A percentile compares a stretch with the other conserved stretches of the same genome.
These are phyloP conservation scores for Dendrolimus kikuchii DNA, from an alignment of 1,140 invertebrate genomes.

Conservation along the genomic window DNA sequence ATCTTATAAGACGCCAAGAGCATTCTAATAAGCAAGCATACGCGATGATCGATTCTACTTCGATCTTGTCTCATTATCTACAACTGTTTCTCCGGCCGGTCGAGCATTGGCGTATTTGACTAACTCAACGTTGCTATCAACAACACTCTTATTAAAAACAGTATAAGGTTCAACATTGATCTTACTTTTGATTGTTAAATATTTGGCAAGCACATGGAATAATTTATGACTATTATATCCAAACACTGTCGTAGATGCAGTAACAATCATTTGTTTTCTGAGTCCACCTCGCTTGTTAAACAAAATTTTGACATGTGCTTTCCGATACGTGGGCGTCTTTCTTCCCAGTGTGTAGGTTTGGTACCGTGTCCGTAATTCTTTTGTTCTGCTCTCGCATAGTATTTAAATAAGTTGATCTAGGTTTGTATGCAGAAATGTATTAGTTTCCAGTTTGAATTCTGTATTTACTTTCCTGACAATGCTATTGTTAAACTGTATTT, in stretches of 20 bases:
- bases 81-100: constrained; percentile 14
- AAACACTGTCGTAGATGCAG: constrained; percentile 30
- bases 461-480: constrained; percentile 14
- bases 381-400: constrained; percentile 32
- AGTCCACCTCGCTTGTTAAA: constrained; percentile 38
- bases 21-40: constrained; percentile 23
- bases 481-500: constrained; percentile 8
- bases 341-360: constrained; percentile 26
- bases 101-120: constrained; percentile 1
- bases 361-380: constrained; percentile 28
- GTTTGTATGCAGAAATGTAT: constrained; percentile 41
- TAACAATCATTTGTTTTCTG: constrained; percentile 41
- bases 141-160: not conserved
- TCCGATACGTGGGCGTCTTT: constrained; percentile 26
- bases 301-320: constrained; percentile 40
- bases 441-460: constrained; percentile 18
- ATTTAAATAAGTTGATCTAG: constrained; percentile 21
- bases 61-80: constrained; percentile 27
- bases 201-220: constrained; percentile 16
- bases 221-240: constrained; percentile 43
- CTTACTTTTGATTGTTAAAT: constrained; percentile 3
- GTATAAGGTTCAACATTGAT: not conserved
- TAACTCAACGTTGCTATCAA: constrained; percentile 1
- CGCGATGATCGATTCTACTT: constrained; percentile 24
- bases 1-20: constrained; percentile 12